Evolutionary conservation across 2,797 vertebrate genomes (phyloP).

Genomic region (Hydrocynus forskahlii): DNA sequence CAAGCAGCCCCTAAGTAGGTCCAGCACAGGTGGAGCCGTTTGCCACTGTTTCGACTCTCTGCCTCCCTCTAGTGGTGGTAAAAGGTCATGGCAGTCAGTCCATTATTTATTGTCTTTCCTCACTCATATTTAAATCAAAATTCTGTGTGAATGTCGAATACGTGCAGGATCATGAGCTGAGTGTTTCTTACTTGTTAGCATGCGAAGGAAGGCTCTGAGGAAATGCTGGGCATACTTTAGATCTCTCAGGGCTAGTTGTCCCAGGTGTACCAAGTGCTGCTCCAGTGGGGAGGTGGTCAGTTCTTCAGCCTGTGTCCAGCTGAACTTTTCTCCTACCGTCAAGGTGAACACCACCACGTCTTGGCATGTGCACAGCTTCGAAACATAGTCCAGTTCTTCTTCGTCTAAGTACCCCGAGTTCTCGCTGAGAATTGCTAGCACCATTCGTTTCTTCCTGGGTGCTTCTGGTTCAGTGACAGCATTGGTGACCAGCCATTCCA

Average conservation of each 20-base stretch:
- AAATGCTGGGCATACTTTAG: slow-evolving; percentile 78
- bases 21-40: too few relatives aligned
- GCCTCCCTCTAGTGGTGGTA: too few relatives aligned
- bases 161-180: too few relatives aligned
- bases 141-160: too few relatives aligned
- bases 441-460: slow-evolving; percentile 68
- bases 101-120: too few relatives aligned
- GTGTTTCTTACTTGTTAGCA: slow-evolving; percentile 80
- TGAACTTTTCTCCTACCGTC: slow-evolving; percentile 72
- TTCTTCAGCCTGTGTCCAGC: slow-evolving; percentile 68
- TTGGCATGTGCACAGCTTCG: slow-evolving; percentile 81
- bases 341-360: slow-evolving; percentile 83
- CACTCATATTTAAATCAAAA: too few relatives aligned
- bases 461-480: slow-evolving; percentile 70
- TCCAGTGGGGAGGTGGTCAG: slow-evolving; percentile 75
- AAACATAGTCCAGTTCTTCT: slow-evolving; percentile 71
- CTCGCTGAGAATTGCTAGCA: slow-evolving; percentile 79
- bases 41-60: too few relatives aligned
- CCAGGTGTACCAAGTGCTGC: slow-evolving; percentile 81
- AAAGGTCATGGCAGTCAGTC: too few relatives aligned
- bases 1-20: too few relatives aligned
- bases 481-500: slow-evolving; percentile 78
- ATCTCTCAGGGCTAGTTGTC: slow-evolving; percentile 61
- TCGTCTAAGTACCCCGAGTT: slow-evolving; percentile 74
- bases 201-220: slow-evolving; percentile 78